phyloP scores from a whole-genome alignment of 2,113 vertebrate genomes.

The Archilochus colubris region DNA sequence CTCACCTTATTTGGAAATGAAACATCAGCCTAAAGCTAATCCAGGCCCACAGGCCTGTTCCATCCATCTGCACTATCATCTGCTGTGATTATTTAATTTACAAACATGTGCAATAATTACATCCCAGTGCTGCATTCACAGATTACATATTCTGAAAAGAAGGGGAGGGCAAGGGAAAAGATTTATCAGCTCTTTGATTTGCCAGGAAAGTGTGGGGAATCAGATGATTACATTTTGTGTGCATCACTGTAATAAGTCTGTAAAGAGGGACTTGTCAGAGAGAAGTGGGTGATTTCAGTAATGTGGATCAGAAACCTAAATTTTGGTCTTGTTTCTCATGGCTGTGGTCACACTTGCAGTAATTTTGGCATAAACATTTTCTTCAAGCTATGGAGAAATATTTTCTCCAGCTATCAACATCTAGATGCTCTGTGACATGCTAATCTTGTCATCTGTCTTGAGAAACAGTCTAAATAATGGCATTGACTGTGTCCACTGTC shows the following conservation, averaged over 20 bases:
- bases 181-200: background rate
- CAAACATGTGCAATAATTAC: constrained; percentile 21
- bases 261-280: background rate
- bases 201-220: background rate
- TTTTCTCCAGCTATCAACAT: background rate
- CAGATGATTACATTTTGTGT: background rate
- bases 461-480: background rate
- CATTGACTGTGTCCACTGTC: background rate
- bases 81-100: constrained; percentile 27
- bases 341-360: background rate
- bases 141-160: background rate
- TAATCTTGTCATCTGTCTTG: background rate
- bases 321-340: background rate
- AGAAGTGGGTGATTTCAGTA: background rate
- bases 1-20: constrained; percentile 35
- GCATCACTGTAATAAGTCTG: background rate
- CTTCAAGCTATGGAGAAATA: background rate
- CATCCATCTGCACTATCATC: constrained; percentile 1
- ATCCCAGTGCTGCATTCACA: background rate
- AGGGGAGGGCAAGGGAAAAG: background rate
- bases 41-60: background rate
- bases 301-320: background rate
- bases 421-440: background rate
- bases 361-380: background rate
- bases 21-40: constrained; percentile 3